Evolutionary conservation across 2,113 vertebrate species (phyloP), one percentile per base, ranked within the genome.

Genomic region (Gymnorhina tibicen): DNA sequence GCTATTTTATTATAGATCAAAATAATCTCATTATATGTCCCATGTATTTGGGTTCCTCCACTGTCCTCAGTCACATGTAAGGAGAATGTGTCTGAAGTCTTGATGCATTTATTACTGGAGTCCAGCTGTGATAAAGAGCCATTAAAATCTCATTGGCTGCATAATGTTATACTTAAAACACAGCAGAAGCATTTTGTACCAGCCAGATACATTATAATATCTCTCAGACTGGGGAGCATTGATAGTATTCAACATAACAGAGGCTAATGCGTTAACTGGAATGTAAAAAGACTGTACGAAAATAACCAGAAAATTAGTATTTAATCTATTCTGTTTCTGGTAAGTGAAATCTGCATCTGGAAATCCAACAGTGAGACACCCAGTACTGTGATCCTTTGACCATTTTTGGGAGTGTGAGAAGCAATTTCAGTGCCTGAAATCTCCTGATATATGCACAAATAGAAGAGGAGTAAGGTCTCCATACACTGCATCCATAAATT

Each of bases 11-110:
- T 72, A 55, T 68, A 92, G 97, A 95, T 86, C 80, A 97, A 97
- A 97, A 94, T 80, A 92, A 87, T 95, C 66, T 96, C 90, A 95
- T 89, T 97, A 72, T 69, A 97, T 90, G 95, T 97, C 66, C 76
- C 62, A 56, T 72, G 33, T 89, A 89, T 74, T 87, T 89, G 60
- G 30, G 75, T 76, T 91, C 56, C 44, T 56, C 66, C 50, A 35
- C 53, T 70, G 64, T 93, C 73, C 69, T 91, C 39, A 89, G 58
- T 59, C 72, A 90, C 35, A 87, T 55, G n/a, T 42, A 96, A 93
- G 42, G 80, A 92, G 72, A 94, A 89, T 28, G 11, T 52, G 47
- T 89, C 53, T 90, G 59, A 88, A 80, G 63, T 77, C 67, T 96
- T 84, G 63, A 93, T 27, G n/a, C 42, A 93, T 69, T 89, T 92